These are phyloP conservation scores for Drosophila simulans DNA, from an alignment of 1,140 invertebrate species.

Conservation along the genomic window DNA sequence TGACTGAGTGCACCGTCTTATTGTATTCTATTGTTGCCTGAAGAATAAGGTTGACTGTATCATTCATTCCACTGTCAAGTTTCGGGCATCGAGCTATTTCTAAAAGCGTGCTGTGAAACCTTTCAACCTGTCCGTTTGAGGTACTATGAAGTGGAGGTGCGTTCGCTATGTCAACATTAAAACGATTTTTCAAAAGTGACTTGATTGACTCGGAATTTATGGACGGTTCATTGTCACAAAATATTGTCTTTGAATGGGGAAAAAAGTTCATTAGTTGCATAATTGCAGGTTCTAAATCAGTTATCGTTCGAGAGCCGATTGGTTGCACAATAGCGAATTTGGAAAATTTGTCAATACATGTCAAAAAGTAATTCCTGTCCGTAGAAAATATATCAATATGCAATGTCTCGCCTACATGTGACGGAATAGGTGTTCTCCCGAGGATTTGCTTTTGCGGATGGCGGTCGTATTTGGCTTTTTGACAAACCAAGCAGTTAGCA, in stretches of 20 bases:
- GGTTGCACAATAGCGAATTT: background rate
- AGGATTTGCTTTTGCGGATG: constrained; percentile 1
- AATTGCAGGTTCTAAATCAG: background rate
- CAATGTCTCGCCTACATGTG: background rate
- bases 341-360: background rate
- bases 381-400: background rate
- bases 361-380: constrained; percentile 2
- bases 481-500: constrained; percentile 10
- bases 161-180: constrained; percentile 6
- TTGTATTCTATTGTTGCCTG: too few species aligned
- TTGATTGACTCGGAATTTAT: constrained; percentile 8
- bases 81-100: constrained; percentile 11
- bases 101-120: constrained; percentile 1
- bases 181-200: background rate
- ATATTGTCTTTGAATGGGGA: background rate
- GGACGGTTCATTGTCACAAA: constrained; percentile 2
- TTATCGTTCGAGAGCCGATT: background rate
- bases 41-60: too few species aligned
- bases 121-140: constrained; percentile 7
- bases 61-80: too few species aligned
- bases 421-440: constrained; percentile 4
- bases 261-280: too few species aligned
- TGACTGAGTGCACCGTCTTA: too few species aligned
- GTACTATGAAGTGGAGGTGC: constrained; percentile 10
- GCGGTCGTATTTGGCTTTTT: constrained; percentile 17